These are phyloP conservation scores for Pseudomugil gertrudae DNA, from an alignment of 2,797 vertebrate species.

Conservation along the genomic window DNA sequence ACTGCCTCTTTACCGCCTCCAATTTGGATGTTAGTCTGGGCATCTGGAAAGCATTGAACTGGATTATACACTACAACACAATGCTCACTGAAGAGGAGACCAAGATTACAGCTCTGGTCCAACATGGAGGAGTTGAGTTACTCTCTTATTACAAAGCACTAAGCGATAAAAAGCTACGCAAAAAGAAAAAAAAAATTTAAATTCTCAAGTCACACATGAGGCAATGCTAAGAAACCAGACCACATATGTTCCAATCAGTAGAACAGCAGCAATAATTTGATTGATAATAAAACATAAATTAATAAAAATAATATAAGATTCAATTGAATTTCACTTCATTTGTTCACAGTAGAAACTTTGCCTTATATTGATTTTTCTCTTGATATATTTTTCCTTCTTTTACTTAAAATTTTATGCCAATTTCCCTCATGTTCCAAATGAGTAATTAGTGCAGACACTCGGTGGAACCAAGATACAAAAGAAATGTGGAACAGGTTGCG, in stretches of 20 bases:
- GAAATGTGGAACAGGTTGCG: conserved; percentile 54
- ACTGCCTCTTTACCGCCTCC: no score
- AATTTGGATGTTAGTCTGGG: not conserved
- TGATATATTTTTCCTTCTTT: not conserved
- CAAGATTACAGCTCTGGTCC: not conserved
- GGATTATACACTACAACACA: not conserved
- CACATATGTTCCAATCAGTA: not conserved
- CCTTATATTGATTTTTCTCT: not conserved
- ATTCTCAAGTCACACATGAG: not conserved
- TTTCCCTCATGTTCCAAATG: conserved; percentile 54
- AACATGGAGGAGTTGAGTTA: not conserved
- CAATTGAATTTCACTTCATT: no score
- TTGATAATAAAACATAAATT: conserved; percentile 1
- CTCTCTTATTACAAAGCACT: not conserved
- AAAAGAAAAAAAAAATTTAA: not conserved
- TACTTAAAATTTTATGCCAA: conserved; percentile 9
- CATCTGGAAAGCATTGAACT: not conserved
- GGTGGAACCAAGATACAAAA: conserved; percentile 58
- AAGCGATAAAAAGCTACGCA: no score
- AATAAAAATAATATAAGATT: no score
- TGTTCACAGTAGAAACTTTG: no score
- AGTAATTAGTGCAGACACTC: conserved; percentile 64
- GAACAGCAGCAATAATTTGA: not conserved
- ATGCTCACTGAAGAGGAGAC: not conserved
- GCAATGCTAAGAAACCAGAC: not conserved